A percentile compares a stretch with the other conserved stretches of the same genome.
Evolutionary conservation across 2,113 vertebrate genomes (phyloP).

Genomic region (Ceuthmochares aereus): DNA sequence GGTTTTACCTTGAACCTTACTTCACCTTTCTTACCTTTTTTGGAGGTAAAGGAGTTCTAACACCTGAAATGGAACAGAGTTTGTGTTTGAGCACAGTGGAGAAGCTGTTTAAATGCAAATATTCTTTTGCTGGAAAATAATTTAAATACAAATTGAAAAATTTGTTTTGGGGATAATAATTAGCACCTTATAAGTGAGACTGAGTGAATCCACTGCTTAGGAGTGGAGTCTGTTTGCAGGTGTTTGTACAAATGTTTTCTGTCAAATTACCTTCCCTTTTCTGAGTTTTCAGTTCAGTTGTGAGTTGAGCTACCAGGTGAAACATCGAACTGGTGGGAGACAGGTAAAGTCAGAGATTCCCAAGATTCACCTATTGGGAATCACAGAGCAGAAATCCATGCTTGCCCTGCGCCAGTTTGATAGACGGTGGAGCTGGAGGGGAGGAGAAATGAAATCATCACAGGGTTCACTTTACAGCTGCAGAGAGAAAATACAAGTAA

Average conservation of each 20-base stretch:
- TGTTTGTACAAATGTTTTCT: not conserved
- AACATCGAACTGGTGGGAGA: not conserved
- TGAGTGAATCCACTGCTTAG: not conserved
- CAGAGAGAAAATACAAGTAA: not conserved
- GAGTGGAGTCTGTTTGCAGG: not conserved
- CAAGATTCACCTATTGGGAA: rapidly evolving
- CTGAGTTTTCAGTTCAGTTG: not conserved
- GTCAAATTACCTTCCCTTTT: not conserved
- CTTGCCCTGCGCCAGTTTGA: not conserved
- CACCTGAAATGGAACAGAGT: conserved; percentile 23
- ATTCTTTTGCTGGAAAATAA: conserved; percentile 22
- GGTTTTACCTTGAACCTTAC: conserved; percentile 25
- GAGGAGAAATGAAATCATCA: rapidly evolving
- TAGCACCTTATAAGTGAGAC: conserved; percentile 10
- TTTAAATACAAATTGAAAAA: conserved; percentile 17
- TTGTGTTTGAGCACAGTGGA: not conserved
- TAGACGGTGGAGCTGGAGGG: not conserved
- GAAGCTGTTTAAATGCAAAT: conserved; percentile 50
- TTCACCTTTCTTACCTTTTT: not conserved
- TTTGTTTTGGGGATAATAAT: conserved; percentile 3
- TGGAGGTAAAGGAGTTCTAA: not conserved
- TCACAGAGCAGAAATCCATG: not conserved
- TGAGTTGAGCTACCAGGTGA: not conserved
- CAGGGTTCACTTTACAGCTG: not conserved
- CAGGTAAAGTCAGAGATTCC: not conserved